Percentiles rank a stretch among this genome's conserved stretches.
phyloP scores from a whole-genome alignment of 2,888 invertebrate genomes.

The Idaea dimidiata region DNA sequence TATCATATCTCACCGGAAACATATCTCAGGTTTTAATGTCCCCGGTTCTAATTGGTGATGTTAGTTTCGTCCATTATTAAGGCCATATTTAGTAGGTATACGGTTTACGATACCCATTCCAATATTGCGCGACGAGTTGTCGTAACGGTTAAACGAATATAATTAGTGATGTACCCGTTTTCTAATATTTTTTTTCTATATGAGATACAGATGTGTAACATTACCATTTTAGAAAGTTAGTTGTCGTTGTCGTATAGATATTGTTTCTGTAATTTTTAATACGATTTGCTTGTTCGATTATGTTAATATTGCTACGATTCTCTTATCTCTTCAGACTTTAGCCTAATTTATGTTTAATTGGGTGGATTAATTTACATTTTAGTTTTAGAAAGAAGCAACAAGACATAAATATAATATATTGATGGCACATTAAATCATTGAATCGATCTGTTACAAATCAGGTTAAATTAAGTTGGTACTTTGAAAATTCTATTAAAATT shows the following conservation, averaged over 20 bases:
- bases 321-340: background rate
- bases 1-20: conserved; percentile 67
- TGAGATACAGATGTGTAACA: conserved; percentile 26
- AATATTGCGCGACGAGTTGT: conserved; percentile 36
- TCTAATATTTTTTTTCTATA: conserved; percentile 32
- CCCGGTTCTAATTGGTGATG: conserved; percentile 51
- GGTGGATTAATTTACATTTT: background rate
- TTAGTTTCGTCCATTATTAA: conserved; percentile 32
- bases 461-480: background rate
- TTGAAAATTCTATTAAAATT: background rate
- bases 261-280: conserved; percentile 23
- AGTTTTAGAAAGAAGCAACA: background rate
- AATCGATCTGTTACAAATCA: background rate
- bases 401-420: background rate
- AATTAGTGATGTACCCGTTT: conserved; percentile 49
- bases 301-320: conserved; percentile 12
- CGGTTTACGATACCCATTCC: conserved; percentile 31
- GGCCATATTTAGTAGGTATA: conserved; percentile 21
- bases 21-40: conserved; percentile 60
- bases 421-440: background rate
- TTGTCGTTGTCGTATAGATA: conserved; percentile 30
- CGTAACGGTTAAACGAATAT: conserved; percentile 46
- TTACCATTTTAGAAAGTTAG: conserved; percentile 35
- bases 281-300: conserved; percentile 1
- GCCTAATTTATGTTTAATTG: background rate